Evolutionary conservation across 2,797 vertebrate genomes (phyloP).

Genomic region (Bradypodion pumilum): DNA sequence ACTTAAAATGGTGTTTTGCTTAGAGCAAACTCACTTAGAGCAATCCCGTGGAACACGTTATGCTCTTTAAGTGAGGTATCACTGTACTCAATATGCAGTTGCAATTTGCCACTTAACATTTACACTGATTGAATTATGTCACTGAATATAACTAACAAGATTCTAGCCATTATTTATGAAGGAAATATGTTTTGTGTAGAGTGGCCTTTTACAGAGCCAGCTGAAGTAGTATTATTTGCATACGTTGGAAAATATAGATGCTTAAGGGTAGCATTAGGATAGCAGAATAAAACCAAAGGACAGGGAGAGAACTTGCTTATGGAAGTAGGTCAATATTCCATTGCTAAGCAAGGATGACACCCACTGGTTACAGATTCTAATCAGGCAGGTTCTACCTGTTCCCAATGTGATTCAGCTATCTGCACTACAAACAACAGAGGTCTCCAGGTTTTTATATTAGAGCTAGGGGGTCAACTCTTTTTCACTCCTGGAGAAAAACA

Average conservation of each 20-base stretch:
- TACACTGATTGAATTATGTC: too few species aligned
- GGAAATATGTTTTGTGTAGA: not conserved
- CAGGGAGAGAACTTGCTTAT: not conserved
- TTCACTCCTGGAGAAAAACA: not conserved
- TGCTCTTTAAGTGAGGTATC: too few species aligned
- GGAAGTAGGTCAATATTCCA: not conserved
- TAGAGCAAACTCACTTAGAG: too few species aligned
- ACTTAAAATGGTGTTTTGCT: too few species aligned
- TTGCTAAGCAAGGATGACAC: not conserved
- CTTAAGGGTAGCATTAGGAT: not conserved
- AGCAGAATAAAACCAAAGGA: not conserved
- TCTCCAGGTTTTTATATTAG: not conserved
- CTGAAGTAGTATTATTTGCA: too few species aligned
- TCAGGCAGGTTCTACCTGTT: conserved; percentile 23
- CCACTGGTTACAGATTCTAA: not conserved
- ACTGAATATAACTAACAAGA: too few species aligned
- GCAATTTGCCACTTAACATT: too few species aligned
- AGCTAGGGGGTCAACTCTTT: not conserved
- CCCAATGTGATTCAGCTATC: not conserved
- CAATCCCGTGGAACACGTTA: too few species aligned
- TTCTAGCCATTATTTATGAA: not conserved
- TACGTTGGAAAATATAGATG: not conserved
- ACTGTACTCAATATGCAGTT: too few species aligned
- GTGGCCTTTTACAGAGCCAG: not conserved
- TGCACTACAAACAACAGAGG: not conserved